A percentile compares a stretch with the other conserved stretches of the same genome.
Conservation (phyloP, 2,113 vertebrate species). For the Eretmochelys imbricata region DNA sequence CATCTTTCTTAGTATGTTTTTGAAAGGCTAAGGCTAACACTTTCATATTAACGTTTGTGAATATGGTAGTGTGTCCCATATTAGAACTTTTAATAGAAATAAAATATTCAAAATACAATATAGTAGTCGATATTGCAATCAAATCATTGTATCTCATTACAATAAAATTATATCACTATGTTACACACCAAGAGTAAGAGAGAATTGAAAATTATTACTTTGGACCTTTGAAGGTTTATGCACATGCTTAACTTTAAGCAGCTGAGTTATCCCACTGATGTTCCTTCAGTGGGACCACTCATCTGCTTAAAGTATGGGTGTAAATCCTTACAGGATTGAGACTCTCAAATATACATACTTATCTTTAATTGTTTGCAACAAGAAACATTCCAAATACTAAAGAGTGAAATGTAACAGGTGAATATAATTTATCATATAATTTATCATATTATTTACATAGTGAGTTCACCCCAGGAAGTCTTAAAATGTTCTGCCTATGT, state of each 20-base stretch:
- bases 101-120: not conserved
- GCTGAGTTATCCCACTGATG: not conserved
- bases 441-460: not conserved
- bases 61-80: not conserved
- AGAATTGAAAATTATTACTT: not conserved
- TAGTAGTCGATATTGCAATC: not conserved
- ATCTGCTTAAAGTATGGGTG: not conserved
- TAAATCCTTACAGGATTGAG: not conserved
- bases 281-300: not conserved
- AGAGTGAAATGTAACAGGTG: not conserved
- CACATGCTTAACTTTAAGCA: not conserved
- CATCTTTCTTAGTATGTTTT: not conserved
- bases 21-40: not conserved
- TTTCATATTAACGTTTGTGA: not conserved
- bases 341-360: not conserved
- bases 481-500: not conserved
- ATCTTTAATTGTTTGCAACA: not conserved
- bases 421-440: not conserved
- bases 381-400: not conserved
- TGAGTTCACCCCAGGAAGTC: not conserved
- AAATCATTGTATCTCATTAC: not conserved
- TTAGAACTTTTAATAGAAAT: not conserved
- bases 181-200: not conserved
- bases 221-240: not conserved
- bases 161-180: not conserved